Base-by-base conservation (phyloP, 2,113 vertebrate species). In the Siniperca knerii region DNA sequence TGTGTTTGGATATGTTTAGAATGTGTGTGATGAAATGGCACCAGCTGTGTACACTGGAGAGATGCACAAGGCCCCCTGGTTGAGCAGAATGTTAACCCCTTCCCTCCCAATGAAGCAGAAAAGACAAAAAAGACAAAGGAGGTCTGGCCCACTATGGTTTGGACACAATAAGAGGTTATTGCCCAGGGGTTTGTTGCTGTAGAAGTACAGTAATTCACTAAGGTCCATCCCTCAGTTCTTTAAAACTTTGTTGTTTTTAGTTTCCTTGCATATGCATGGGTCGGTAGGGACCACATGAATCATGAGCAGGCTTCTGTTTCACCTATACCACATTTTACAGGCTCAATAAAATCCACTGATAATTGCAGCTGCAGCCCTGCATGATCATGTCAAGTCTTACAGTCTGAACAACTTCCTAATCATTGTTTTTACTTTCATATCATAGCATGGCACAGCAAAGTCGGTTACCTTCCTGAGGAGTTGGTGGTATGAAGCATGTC, bases 21-120 rank as follows among this genome's bases (percentile, higher is more conserved):
- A 92, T 93, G 93, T 93, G 92, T 95, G 93, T 94, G 93, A 95
- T 94, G 94, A 96, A 95, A 95, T 94, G 92, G 92, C 93, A 95
- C 94, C 93, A 95, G 94, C 95, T 95, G 95, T 95, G 93, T 94
- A 96, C 94, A 95, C 92, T 94, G 90, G 78, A 91, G 86, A 85
- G 92, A 94, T 91, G 89, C 90, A 92, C 92, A 92, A 82, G 85
- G 82, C 87, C 81, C 84, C 83, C 75, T 76, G 87, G 88, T 89
- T 80, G 84, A 92, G 77, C 60, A 73, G 82, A 87, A 87, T 40
- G 83, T 96, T 96, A 96, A 95, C 94, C 89, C 94, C 52, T 94
- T 91, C 90, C 79, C 48, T 86, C 64, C 90, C 20, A 2, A 18
- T 79, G 65, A 65, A 87, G 85, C 72, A 78, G 78, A 81, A 69